Evolutionary conservation across 2,797 vertebrate species (phyloP), one percentile per base, ranked within the genome.

Genomic region (Falco columbarius): DNA sequence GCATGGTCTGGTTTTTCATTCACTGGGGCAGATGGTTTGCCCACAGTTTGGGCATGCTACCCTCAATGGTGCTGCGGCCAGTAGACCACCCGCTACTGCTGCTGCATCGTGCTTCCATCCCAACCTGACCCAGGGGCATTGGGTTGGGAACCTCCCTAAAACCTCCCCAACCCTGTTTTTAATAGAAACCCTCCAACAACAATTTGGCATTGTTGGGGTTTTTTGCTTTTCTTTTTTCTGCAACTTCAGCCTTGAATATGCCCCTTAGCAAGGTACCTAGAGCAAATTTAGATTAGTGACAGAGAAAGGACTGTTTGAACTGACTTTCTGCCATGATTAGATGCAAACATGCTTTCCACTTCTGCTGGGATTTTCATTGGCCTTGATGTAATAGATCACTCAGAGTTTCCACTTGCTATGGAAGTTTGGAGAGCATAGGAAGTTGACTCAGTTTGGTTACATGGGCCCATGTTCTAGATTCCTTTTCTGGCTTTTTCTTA

Each of bases 1-100:
- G 98, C 98, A 98, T 98, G 98, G 98, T 98, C 98, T 98, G 98
- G 98, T 97, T 97, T 96, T 97, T 97, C 97, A 98, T 97, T 97
- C 96, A 97, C 95, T 95, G 91, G 98, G 98, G 98, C 97, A 98
- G 97, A 97, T 97, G 94, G 97, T 96, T 97, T 65, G 98, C 98
- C 98, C 98, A 14, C 97, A 98, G 89, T 98, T 97, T 94, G 97
- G 97, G 97, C 98, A 92, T 89, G 92, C 91, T 95, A 98, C 97
- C 91, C 97, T 95, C 91, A 95, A 93, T 86, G 93, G 97, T 92
- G 95, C 83, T 95, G 97, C 15, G 71, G 96, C 95, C 94, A 96
- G 97, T 97, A 98, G 97, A 97, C 90, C 20, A 77, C 94, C 94
- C 27, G 89, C 97, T 96, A 97, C 97, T 95, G 96, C 97, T 93